Evolutionary conservation across 2,888 invertebrate species (phyloP).

Genomic region (Drosophila falleni): DNA sequence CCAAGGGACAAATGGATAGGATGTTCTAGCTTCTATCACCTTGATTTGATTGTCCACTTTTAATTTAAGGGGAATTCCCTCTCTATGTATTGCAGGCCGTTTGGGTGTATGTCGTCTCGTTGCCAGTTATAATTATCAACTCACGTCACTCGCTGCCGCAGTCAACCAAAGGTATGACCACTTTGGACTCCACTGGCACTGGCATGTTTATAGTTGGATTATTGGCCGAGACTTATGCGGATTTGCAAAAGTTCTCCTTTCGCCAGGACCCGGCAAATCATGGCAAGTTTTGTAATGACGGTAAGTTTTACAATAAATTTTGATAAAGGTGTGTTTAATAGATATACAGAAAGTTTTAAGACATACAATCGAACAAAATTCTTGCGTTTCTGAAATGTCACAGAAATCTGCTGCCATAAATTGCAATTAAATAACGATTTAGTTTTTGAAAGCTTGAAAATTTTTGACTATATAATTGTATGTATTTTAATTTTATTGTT

Average conservation of each 20-base stretch:
- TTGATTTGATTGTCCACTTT: constrained; percentile 21
- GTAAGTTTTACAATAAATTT: constrained; percentile 85
- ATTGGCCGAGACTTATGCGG: constrained; percentile 95
- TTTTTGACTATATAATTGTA: too few relatives aligned
- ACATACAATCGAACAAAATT: too few relatives aligned
- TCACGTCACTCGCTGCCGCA: constrained; percentile 91
- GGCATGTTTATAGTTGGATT: constrained; percentile 94
- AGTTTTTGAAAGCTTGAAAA: too few relatives aligned
- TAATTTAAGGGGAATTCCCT: constrained; percentile 1
- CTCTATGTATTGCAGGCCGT: constrained; percentile 88
- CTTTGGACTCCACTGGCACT: constrained; percentile 94
- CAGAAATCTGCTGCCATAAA: too few relatives aligned
- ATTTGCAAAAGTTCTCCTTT: constrained; percentile 96
- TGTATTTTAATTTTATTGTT: background rate
- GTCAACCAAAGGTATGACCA: constrained; percentile 94
- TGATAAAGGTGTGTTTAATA: background rate
- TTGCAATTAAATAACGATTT: too few relatives aligned
- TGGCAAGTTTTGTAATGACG: constrained; percentile 97
- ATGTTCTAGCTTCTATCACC: background rate
- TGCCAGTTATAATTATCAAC: constrained; percentile 96
- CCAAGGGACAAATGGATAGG: background rate
- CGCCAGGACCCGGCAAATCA: constrained; percentile 94
- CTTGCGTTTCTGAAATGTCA: too few relatives aligned
- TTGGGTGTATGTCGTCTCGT: constrained; percentile 96
- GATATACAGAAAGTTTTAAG: too few relatives aligned